A percentile compares a stretch with the other conserved stretches of the same genome.
Conservation (phyloP, 2,797 vertebrate species). For the Molossus alvarezi region DNA sequence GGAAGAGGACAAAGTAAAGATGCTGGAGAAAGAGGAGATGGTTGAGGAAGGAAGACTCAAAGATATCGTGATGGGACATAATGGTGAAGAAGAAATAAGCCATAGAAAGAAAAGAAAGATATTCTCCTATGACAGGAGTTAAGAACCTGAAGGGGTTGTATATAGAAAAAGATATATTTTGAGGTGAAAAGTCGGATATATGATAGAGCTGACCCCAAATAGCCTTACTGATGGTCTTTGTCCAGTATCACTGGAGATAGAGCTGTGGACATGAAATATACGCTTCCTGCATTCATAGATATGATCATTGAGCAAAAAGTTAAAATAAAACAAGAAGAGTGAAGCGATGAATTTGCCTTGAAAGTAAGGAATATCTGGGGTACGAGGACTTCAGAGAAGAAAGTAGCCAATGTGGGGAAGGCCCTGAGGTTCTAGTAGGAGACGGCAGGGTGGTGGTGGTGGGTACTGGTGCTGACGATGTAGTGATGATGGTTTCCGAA, state of each 20-base stretch:
- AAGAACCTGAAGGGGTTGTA: not conserved
- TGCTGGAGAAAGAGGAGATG: not conserved
- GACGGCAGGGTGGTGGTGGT: not conserved
- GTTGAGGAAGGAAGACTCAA: not conserved
- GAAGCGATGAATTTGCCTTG: not conserved
- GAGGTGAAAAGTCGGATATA: not conserved
- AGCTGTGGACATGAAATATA: not conserved
- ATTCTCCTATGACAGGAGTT: not conserved
- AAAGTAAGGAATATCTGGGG: not conserved
- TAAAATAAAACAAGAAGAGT: not conserved
- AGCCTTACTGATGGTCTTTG: not conserved
- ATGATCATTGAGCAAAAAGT: not conserved
- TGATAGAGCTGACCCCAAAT: not conserved
- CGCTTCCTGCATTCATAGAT: not conserved
- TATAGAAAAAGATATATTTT: not conserved
- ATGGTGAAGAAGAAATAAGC: not conserved
- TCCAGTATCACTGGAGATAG: not conserved
- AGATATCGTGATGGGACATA: not conserved
- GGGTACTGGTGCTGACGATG: not conserved
- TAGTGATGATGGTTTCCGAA: not conserved
- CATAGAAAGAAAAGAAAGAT: not conserved
- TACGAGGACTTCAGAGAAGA: not conserved
- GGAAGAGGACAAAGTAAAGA: not conserved
- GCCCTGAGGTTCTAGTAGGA: not conserved
- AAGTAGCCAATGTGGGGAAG: not conserved